Percentiles rank a stretch among this genome's conserved stretches.
phyloP scores from a whole-genome alignment of 2,888 invertebrate species.

The Dendrolimus pini region DNA sequence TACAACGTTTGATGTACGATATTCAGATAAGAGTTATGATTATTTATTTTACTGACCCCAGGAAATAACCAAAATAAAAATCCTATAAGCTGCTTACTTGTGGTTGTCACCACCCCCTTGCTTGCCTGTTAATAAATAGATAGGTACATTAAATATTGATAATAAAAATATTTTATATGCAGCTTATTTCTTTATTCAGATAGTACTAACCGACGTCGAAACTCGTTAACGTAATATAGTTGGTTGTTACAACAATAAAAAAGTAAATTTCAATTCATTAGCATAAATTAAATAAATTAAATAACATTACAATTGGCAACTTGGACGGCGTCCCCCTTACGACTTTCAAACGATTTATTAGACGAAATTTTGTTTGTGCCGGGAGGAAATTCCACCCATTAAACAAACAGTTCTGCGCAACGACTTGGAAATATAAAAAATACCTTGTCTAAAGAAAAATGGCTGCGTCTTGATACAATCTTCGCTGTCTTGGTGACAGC shows the following conservation, averaged over 20 bases:
- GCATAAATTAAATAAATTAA: background rate
- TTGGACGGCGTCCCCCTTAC: conserved; percentile 1
- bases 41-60: no score
- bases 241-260: background rate
- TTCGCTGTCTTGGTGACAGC: background rate
- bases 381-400: conserved; percentile 10
- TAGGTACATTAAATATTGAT: no score
- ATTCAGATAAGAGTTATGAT: no score
- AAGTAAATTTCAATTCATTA: background rate
- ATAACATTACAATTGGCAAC: background rate
- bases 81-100: no score
- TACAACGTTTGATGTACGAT: no score
- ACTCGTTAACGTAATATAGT: background rate
- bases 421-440: conserved; percentile 4
- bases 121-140: no score
- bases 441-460: conserved; percentile 2
- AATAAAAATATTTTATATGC: no score
- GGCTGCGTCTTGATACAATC: background rate
- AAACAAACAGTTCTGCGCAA: conserved; percentile 9
- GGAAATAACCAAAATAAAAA: no score
- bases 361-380: conserved; percentile 5
- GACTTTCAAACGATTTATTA: conserved; percentile 5
- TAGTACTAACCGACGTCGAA: no score
- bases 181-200: no score
- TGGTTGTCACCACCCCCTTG: no score